Base-by-base conservation (phyloP, 1,140 invertebrate genomes). In the Diorhabda sublineata region DNA sequence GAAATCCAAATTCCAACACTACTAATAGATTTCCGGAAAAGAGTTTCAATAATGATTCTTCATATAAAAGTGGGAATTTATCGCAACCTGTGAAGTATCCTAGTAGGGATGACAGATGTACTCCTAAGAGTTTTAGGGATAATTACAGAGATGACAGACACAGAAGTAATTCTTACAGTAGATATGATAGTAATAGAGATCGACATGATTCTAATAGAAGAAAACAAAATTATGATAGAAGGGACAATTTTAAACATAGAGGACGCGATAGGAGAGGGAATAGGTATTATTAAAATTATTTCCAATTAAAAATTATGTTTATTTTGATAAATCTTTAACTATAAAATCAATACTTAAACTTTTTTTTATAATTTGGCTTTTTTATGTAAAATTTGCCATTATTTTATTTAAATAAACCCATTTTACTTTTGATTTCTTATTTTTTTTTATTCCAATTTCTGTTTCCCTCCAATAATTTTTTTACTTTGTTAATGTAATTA, bases 161-260 rank as follows among this genome's bases (percentile, higher is more conserved):
- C 47, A 52, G 47, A n/a, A n/a, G 4, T 52, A 52, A 52, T 52
- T n/a, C 47, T 3, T 52, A 52, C n/a, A 8, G 6, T 52, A 52
- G 47, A n/a, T n/a, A 52, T 52, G 47, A 52, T 52, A 26, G 26
- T 26, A n/a, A 4, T 52, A 52, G 47, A n/a, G 47, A 52, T 52
- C 2, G 47, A n/a, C n/a, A 52, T 4, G 47, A 52, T 4, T n/a
- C 6, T 52, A 52, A 52, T 52, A 52, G 47, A 52, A 56, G 59
- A 42, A 64, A 61, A 52, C 52, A 65, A 2, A 45, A 69, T 52
- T 60, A 65, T 45, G 43, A 60, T n/a, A 57, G 66, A 47, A 64
- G 61, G 9, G 41, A 60, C 2, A 45, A 63, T 42, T 65, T 63
- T 42, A 45, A 44, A 5, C 41, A n/a, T 44, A 63, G 63, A 52